phyloP scores from a whole-genome alignment of 2,113 vertebrate genomes.

The Actenoides lindsayi region DNA sequence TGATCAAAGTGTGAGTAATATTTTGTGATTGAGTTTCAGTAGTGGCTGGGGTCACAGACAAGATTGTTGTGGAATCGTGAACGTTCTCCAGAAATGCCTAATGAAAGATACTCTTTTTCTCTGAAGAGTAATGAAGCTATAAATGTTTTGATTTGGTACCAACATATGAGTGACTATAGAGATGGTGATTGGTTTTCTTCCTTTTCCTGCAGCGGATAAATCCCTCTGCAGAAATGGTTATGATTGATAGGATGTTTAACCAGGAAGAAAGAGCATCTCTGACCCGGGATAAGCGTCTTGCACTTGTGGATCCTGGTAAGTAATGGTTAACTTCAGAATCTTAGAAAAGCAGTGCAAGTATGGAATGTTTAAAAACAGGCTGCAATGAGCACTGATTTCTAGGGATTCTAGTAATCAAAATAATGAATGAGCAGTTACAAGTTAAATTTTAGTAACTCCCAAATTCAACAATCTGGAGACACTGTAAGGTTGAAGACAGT shows the following conservation, averaged over 20 bases:
- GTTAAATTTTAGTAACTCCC: background rate
- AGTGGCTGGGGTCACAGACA: background rate
- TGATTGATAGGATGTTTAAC: conserved; percentile 98
- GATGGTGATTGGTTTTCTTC: background rate
- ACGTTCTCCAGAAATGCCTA: rapidly evolving
- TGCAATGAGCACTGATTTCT: background rate
- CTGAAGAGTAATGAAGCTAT: background rate
- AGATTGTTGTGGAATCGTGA: background rate
- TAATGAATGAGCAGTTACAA: background rate
- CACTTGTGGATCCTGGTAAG: conserved; percentile 94
- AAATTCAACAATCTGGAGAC: background rate
- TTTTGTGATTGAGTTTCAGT: background rate
- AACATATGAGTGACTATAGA: background rate
- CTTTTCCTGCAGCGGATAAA: conserved; percentile 79
- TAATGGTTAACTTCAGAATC: background rate
- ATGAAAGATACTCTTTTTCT: background rate
- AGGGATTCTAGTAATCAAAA: background rate
- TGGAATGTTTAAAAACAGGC: background rate
- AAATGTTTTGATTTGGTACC: background rate
- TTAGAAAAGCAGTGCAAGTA: background rate
- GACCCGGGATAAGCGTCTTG: conserved; percentile 92
- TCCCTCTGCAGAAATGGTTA: conserved; percentile 97
- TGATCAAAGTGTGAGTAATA: background rate
- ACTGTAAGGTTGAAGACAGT: background rate
- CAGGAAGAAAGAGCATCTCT: conserved; percentile 92